phyloP scores from a whole-genome alignment of 2,113 vertebrate genomes.

The Nannospalax galili region DNA sequence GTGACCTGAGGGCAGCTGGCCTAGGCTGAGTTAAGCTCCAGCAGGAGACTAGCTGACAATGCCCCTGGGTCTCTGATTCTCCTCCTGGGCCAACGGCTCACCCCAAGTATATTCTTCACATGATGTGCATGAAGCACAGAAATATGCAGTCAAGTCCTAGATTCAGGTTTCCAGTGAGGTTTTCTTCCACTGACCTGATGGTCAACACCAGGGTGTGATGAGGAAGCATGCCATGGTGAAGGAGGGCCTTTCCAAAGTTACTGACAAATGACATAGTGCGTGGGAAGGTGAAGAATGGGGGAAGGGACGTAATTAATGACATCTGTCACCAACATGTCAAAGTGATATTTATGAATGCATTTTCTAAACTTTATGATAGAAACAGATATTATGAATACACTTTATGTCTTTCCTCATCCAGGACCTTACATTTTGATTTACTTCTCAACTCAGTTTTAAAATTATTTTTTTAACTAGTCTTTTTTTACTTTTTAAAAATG shows the following conservation, averaged over 20 bases:
- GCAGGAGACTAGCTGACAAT: too few relatives aligned
- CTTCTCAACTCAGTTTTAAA: neutral
- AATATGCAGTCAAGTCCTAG: neutral
- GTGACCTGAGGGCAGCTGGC: neutral
- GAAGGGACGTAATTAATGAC: too few relatives aligned
- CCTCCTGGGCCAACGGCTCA: neutral
- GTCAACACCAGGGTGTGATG: neutral
- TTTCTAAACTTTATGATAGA: neutral
- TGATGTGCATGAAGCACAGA: neutral
- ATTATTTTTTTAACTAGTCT: neutral
- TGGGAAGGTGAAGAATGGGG: neutral
- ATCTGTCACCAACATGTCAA: neutral
- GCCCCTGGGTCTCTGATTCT: neutral
- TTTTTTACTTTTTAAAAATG: too few relatives aligned
- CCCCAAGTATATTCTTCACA: neutral
- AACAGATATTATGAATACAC: neutral
- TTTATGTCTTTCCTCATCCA: neutral
- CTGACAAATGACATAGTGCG: neutral
- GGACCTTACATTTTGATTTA: neutral
- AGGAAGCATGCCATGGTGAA: neutral
- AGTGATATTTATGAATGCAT: neutral
- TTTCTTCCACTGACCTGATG: neutral
- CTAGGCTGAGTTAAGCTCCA: neutral
- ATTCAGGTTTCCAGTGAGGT: neutral
- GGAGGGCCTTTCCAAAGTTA: neutral